Evolutionary conservation across 2,797 vertebrate genomes (phyloP).

Genomic region (Euthynnus affinis): DNA sequence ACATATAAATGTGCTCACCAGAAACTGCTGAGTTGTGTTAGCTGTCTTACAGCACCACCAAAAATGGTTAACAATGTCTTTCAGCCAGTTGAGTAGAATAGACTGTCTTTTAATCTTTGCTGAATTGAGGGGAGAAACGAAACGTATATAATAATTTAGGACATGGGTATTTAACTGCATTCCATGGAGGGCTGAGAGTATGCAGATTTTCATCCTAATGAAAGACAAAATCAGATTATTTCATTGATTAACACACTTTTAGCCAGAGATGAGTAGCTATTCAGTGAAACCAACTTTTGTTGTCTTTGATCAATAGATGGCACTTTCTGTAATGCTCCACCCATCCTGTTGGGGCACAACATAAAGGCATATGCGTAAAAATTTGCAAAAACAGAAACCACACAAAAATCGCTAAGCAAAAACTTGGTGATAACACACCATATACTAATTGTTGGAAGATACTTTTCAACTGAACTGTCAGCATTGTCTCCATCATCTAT

Average conservation of each 20-base stretch:
- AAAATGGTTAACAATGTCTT: background rate
- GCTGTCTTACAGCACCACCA: conserved; percentile 4
- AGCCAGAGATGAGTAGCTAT: background rate
- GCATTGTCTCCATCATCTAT: no score
- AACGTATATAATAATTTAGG: background rate
- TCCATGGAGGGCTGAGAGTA: background rate
- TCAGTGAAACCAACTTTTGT: background rate
- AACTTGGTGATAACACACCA: background rate
- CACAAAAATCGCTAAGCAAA: no score
- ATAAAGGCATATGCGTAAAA: background rate
- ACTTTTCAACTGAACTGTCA: no score
- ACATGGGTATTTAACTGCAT: background rate
- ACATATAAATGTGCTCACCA: background rate
- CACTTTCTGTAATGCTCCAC: background rate
- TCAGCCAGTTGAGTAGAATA: background rate
- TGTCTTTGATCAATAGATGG: background rate
- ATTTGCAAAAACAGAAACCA: no score
- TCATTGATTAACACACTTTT: background rate
- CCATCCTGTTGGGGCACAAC: background rate
- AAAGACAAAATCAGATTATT: background rate
- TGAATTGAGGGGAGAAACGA: background rate
- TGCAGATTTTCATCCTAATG: background rate
- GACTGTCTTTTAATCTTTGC: background rate
- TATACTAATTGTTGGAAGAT: background rate
- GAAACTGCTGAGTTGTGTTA: background rate